Evolutionary conservation across 2,113 vertebrate species (phyloP), one percentile per base, ranked within the genome.

Genomic region (Conger conger): DNA sequence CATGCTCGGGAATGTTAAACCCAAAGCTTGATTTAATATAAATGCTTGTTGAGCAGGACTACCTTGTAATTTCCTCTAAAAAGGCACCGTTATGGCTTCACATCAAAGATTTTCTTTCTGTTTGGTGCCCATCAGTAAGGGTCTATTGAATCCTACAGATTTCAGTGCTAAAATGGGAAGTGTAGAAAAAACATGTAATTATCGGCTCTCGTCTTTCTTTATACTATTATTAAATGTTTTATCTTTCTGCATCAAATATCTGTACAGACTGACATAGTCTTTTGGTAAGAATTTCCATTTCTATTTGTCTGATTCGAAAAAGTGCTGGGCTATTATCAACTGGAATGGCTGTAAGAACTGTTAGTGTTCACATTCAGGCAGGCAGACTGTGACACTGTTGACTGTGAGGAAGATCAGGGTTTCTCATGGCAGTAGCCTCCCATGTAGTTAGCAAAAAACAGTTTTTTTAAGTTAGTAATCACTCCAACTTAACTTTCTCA

Each of bases 101-200:
- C 91, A 94, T 94, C 91, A 95, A 93, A 93, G 91, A 79, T n/a
- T 60, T 84, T 80, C 37, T 17, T 36, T 42, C 5, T n/a, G 83
- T 3, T 3, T 87, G 79, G 38, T 92, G 86, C 83, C 88, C 82
- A 87, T 83, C 87, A 90, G 80, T 82, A 88, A 89, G 89, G 68
- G 68, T 81, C 87, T 87, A 91, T 86, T 87, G 87, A 88, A 87
- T 91, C 88, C 85, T 88, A 90, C 93, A 92, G 88, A 92, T 91
- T 95, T 93, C 85, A 90, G 92, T 92, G 88, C 92, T 91, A 88
- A 82, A 92, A 88, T 91, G 91, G 86, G 89, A 93, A 95, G 91
- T 50, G 15, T 42, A 37, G 3, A 50, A 38, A 13, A 85, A 33
- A 60, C 36, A 20, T 91, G 86, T 88, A 91, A 88, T 85, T 92